Percentiles rank a stretch among this genome's conserved stretches.
These are phyloP conservation scores for Miichthys miiuy DNA, from an alignment of 2,797 vertebrate genomes.

Conservation along the genomic window DNA sequence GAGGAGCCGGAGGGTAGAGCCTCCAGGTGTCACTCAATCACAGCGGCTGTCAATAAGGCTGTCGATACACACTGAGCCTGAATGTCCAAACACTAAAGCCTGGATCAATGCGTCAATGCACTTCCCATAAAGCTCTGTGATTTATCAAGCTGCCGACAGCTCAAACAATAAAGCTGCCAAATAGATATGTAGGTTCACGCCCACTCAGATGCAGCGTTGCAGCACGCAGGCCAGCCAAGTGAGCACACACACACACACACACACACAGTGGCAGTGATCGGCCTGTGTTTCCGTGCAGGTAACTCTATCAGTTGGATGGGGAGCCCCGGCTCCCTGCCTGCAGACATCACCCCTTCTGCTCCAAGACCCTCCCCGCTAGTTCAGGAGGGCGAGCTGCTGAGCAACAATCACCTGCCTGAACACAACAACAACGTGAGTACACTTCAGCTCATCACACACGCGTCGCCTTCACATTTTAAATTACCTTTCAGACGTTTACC, in stretches of 20 bases:
- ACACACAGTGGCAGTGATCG: conserved; percentile 22
- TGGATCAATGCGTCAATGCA: conserved; percentile 63
- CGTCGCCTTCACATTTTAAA: conserved; percentile 16
- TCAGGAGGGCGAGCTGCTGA: conserved; percentile 78
- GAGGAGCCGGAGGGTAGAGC: conserved; percentile 9
- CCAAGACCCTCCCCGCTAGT: conserved; percentile 80
- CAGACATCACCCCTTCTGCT: conserved; percentile 77
- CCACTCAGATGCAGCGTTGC: conserved; percentile 35
- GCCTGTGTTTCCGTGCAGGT: conserved; percentile 73
- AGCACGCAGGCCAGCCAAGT: background rate
- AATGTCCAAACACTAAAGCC: conserved; percentile 68
- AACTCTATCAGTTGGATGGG: conserved; percentile 85
- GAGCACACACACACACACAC: conserved; percentile 17
- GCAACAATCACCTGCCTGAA: conserved; percentile 80
- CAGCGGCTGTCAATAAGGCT: conserved; percentile 59
- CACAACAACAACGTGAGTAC: conserved; percentile 81
- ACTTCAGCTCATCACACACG: conserved; percentile 1
- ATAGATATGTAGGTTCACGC: conserved; percentile 68
- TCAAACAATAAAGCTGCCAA: conserved; percentile 76
- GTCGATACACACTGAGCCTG: conserved; percentile 62
- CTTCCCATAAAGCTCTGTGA: conserved; percentile 65
- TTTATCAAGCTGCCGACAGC: conserved; percentile 67
- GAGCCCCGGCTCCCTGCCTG: conserved; percentile 72
- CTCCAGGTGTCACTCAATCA: conserved; percentile 62
- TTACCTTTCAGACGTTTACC: conserved; percentile 28